Evolutionary conservation across 2,888 invertebrate species (phyloP).

Genomic region (Lycophotia porphyrea): DNA sequence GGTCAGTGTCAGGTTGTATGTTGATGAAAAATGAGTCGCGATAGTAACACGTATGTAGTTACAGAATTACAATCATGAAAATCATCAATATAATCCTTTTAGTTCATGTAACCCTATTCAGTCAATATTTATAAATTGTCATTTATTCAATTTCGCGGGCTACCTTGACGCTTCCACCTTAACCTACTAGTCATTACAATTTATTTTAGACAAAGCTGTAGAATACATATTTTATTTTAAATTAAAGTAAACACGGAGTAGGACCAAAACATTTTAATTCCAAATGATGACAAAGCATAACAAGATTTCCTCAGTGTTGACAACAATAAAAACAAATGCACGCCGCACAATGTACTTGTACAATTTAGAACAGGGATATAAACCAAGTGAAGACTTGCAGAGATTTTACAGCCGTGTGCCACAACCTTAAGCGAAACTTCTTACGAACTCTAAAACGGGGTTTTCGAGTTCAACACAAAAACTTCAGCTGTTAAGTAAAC

Average conservation of each 20-base stretch:
- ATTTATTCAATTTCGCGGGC: no score
- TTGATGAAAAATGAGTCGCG: no score
- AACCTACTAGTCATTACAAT: background rate
- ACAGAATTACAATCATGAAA: no score
- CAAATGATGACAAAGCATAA: slow-evolving; percentile 6
- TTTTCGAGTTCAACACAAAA: slow-evolving; percentile 52
- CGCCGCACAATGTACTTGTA: slow-evolving; percentile 4
- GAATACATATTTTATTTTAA: background rate
- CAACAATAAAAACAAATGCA: slow-evolving; percentile 44
- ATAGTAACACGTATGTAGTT: no score
- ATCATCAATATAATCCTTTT: no score
- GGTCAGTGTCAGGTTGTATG: no score
- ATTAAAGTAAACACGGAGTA: background rate
- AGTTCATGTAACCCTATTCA: no score
- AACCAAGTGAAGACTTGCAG: slow-evolving; percentile 24
- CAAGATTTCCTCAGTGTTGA: background rate
- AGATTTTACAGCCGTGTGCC: slow-evolving; percentile 39
- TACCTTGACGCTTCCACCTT: no score
- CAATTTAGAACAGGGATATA: slow-evolving; percentile 45
- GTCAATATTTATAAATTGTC: no score
- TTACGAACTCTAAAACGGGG: slow-evolving; percentile 42
- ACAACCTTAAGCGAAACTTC: slow-evolving; percentile 42
- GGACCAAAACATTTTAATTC: background rate
- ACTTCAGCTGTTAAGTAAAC: slow-evolving; percentile 58
- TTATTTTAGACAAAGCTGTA: background rate